Base-by-base conservation (phyloP, 2,888 invertebrate species). In the Orthosia gothica region DNA sequence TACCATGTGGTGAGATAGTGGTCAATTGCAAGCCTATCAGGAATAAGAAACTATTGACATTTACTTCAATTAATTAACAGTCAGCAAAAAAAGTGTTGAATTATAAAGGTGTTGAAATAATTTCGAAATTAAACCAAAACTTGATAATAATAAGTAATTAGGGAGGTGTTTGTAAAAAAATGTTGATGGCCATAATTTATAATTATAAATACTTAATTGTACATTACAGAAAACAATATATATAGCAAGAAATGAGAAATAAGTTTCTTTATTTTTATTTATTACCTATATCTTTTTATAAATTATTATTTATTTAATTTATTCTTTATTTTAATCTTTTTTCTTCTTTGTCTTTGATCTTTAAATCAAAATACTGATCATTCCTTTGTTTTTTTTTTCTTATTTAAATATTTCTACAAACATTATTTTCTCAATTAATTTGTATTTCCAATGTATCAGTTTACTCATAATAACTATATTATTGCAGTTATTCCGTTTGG, bases 401-500 rank as follows among this genome's bases (percentile, higher is more conserved):
- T 32, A 5, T 32, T 7, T 7, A 7, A 32, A 32, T 32, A 32
- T 32, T 32, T 32, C 32, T 32, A 32, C 32, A 7, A 32, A 32
- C 32, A 32, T 50, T 18, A 20, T 55, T 20, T 15, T 23, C 2
- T 55, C 15, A 15, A 13, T 5, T 13, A 7, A 13, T 13, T 20
- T 54, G 13, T 5, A 54, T 23, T 54, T 23, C 15, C 4, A 12
- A 20, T 12, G 13, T 23, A 9, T 55, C 15, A 55, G 13, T 3
- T 54, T n/a, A 20, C 5, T 26, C n/a, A 45, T 12, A 20, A 23
- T 52, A 7, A 18, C 7, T 7, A 32, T 76, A 12, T 64, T 45
- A 16, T 82, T 82, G 18, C 83, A 92, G 93, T 77, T 90, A 55
- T 92, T 83, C 78, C 83, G 86, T 70, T 70, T 81, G 52, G 76